These are phyloP conservation scores for Malurus melanocephalus DNA, from an alignment of 2,113 vertebrate genomes.

Conservation along the genomic window DNA sequence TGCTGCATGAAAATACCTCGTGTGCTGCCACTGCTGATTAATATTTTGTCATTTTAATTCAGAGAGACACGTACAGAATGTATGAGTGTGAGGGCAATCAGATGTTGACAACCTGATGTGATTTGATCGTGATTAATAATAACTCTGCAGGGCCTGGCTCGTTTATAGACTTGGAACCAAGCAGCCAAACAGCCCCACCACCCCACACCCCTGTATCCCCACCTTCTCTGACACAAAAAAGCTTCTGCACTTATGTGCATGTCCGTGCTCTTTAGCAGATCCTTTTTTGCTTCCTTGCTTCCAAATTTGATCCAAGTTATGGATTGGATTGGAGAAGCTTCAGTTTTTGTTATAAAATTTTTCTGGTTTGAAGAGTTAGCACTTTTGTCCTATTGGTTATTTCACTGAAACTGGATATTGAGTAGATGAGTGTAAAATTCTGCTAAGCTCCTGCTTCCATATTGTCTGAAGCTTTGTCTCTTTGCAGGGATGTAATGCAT, in stretches of 20 bases:
- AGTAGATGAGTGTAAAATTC: not conserved
- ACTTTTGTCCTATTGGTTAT: accelerated
- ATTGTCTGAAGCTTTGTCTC: not conserved
- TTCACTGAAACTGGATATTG: not conserved
- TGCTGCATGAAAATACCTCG: not conserved
- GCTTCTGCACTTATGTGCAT: not conserved
- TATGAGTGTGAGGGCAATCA: not conserved
- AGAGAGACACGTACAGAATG: not conserved
- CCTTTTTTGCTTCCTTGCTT: not conserved
- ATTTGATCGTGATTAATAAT: not conserved
- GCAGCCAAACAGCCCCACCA: not conserved
- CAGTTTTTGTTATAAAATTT: not conserved
- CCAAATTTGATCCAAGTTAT: not conserved
- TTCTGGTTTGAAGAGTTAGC: not conserved
- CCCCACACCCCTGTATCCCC: accelerated
- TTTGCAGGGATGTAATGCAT: not conserved
- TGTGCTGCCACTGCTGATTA: not conserved
- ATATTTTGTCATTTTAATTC: not conserved
- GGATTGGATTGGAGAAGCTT: not conserved
- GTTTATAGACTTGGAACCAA: not conserved
- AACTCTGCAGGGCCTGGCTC: not conserved
- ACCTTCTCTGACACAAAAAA: not conserved
- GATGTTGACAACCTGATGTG: not conserved
- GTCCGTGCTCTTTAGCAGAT: not conserved
- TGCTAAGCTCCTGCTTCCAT: not conserved